phyloP scores from a whole-genome alignment of 2,113 vertebrate species.

The Camelus bactrianus region DNA sequence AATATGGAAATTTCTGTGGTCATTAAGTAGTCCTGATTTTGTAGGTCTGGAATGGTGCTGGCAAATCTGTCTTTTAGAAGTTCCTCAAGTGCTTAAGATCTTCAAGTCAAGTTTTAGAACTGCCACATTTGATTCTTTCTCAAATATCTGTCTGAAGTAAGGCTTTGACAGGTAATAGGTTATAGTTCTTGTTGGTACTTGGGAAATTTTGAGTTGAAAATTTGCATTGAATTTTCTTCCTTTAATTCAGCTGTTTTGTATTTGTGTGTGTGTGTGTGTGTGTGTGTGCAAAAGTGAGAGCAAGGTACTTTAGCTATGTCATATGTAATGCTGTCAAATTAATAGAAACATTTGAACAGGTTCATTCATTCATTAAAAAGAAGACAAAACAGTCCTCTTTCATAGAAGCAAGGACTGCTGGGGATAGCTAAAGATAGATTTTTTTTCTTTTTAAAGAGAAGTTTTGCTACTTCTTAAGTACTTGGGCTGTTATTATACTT shows the following conservation, averaged over 20 bases:
- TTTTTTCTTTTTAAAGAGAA: neutral
- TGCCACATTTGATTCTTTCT: constrained; percentile 5
- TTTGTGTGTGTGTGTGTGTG: neutral
- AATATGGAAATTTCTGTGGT: neutral
- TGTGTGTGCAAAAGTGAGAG: constrained; percentile 4
- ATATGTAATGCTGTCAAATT: constrained; percentile 15
- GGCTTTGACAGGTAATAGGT: neutral
- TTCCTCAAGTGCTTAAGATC: neutral
- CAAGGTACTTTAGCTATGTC: neutral
- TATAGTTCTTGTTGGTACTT: neutral
- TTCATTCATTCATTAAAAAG: constrained; percentile 13
- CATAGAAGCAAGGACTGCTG: neutral
- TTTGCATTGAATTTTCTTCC: constrained; percentile 12
- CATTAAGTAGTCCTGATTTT: neutral
- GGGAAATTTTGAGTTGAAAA: constrained; percentile 34
- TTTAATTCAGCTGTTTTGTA: neutral
- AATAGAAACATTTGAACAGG: constrained; percentile 15
- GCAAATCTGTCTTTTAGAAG: constrained; percentile 32
- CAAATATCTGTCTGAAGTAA: neutral
- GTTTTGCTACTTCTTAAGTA: constrained; percentile 1
- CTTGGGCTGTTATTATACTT: neutral
- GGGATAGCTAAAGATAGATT: neutral
- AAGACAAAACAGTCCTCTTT: neutral
- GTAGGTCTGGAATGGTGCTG: neutral
- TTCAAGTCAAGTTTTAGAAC: constrained; percentile 11